Conservation (phyloP, 2,797 vertebrate genomes). For the Scleropages formosus region DNA sequence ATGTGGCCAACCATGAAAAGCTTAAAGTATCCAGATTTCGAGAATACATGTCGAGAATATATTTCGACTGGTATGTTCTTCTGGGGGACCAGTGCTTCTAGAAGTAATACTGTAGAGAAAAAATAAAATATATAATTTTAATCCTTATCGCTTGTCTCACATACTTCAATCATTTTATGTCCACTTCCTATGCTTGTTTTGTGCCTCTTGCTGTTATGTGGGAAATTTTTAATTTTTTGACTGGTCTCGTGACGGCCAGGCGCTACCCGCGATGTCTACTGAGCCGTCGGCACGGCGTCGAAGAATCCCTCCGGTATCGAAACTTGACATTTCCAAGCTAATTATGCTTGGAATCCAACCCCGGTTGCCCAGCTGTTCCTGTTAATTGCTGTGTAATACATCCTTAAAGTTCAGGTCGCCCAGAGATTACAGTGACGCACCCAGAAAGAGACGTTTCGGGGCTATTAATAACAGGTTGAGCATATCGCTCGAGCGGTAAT, state of each 20-base stretch:
- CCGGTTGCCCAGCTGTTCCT: slow-evolving; percentile 59
- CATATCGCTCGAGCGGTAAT: slow-evolving; percentile 11
- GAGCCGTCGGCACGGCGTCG: slow-evolving; percentile 48
- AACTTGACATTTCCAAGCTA: slow-evolving; percentile 59
- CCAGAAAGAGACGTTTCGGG: slow-evolving; percentile 20
- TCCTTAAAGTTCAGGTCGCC: slow-evolving; percentile 40
- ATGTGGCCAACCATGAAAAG: background rate
- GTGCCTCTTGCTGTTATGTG: background rate
- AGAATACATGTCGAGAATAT: background rate
- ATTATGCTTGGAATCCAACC: slow-evolving; percentile 59
- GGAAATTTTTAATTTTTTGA: background rate
- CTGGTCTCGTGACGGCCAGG: background rate
- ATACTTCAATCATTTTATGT: background rate
- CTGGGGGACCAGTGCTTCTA: background rate
- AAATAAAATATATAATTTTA: background rate
- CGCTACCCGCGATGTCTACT: slow-evolving; percentile 4
- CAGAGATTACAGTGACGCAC: slow-evolving; percentile 22
- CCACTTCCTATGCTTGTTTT: background rate
- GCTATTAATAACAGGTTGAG: slow-evolving; percentile 24
- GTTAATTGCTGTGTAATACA: slow-evolving; percentile 56
- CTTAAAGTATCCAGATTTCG: background rate
- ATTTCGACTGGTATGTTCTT: background rate
- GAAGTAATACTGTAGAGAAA: background rate
- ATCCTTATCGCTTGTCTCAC: background rate
- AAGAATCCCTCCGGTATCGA: slow-evolving; percentile 38